Evolutionary conservation across 2,113 vertebrate genomes (phyloP).

Genomic region (Suncus etruscus): DNA sequence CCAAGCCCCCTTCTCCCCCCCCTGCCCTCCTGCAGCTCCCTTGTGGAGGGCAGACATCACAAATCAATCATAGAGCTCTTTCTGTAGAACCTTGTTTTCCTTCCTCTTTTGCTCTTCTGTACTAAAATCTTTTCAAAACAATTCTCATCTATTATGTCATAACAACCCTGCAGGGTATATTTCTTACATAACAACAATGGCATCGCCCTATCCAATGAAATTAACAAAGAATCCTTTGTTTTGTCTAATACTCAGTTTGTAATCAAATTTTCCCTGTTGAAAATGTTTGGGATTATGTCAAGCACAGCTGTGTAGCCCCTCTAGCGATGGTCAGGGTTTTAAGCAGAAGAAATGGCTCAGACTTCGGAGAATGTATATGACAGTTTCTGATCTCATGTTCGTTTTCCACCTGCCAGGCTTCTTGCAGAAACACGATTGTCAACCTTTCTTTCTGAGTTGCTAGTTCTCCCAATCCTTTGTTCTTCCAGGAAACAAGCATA

Average conservation of each 20-base stretch:
- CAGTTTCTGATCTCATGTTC: not conserved
- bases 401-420: not conserved
- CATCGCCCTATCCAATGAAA: slow-evolving; percentile 16
- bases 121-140: slow-evolving; percentile 40
- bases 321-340: not conserved
- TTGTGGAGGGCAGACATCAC: slow-evolving; percentile 50
- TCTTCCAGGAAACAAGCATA: not conserved
- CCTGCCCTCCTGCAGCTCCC: not conserved
- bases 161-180: not conserved
- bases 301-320: not conserved
- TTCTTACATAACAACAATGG: slow-evolving; percentile 32
- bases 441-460: not conserved
- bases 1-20: too few relatives aligned
- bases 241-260: slow-evolving; percentile 22
- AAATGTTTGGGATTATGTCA: slow-evolving; percentile 39
- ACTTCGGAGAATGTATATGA: not conserved
- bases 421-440: not conserved
- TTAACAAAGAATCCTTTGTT: slow-evolving; percentile 29
- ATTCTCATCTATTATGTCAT: slow-evolving; percentile 4
- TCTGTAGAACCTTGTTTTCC: slow-evolving; percentile 12
- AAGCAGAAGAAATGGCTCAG: slow-evolving; percentile 14
- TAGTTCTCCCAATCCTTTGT: slow-evolving; percentile 2
- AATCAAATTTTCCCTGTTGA: not conserved
- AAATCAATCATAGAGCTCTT: slow-evolving; percentile 46
- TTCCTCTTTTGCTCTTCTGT: not conserved